Percentiles rank a stretch among this genome's conserved stretches.
These are phyloP conservation scores for Pararge aegeria DNA, from an alignment of 1,140 invertebrate species.

Conservation along the genomic window DNA sequence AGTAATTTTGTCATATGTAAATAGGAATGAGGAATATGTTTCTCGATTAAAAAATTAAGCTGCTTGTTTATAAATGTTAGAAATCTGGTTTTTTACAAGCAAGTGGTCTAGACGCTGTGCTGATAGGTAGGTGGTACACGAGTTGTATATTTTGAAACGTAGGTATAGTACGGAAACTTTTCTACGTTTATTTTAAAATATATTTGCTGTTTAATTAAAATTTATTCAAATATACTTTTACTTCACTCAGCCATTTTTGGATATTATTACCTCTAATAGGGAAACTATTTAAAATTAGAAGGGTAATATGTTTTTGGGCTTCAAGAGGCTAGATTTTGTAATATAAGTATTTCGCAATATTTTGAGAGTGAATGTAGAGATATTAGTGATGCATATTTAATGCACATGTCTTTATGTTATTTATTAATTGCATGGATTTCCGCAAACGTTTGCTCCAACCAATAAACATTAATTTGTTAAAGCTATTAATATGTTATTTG, in stretches of 20 bases:
- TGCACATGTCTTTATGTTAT: slow-evolving; percentile 10
- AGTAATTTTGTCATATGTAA: slow-evolving; percentile 9
- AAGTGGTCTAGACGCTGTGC: neutral
- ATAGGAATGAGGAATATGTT: slow-evolving; percentile 6
- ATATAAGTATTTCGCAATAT: slow-evolving; percentile 14
- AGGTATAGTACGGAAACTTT: no score
- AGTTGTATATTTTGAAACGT: no score
- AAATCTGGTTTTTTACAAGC: neutral
- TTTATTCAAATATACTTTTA: no score
- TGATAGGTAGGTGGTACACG: no score
- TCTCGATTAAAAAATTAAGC: neutral
- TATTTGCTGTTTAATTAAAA: no score
- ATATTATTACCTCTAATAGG: no score
- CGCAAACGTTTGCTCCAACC: slow-evolving; percentile 3
- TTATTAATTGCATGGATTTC: slow-evolving; percentile 16
- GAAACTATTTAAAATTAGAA: no score
- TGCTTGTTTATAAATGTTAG: neutral
- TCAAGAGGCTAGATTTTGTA: no score
- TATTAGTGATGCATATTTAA: slow-evolving; percentile 15
- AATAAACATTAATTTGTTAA: slow-evolving; percentile 8
- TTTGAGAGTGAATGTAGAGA: slow-evolving; percentile 9
- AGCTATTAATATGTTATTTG: slow-evolving; percentile 10
- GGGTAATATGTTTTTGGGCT: no score
- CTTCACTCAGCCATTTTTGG: no score
- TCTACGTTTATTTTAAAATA: no score